phyloP scores from a whole-genome alignment of 2,888 invertebrate species.

The Doris montereyensis region DNA sequence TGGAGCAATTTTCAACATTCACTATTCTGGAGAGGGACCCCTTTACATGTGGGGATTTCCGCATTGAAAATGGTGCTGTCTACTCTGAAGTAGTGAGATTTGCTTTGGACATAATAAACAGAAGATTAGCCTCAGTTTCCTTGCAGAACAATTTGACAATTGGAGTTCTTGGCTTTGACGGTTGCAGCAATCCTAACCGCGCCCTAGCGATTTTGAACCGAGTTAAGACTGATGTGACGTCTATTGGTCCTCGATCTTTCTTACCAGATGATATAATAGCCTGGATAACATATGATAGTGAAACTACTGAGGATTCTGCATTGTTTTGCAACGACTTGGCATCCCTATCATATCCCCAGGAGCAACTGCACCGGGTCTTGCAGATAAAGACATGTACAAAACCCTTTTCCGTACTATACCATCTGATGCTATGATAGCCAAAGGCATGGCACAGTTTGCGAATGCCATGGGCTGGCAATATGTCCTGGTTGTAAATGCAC shows the following conservation, averaged over 20 bases:
- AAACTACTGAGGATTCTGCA: slow-evolving; percentile 58
- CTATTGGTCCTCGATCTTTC: neutral
- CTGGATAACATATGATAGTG: slow-evolving; percentile 63
- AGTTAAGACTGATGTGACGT: slow-evolving; percentile 51
- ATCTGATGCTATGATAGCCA: slow-evolving; percentile 55
- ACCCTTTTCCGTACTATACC: slow-evolving; percentile 67
- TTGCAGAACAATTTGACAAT: slow-evolving; percentile 54
- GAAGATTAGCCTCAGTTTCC: slow-evolving; percentile 38
- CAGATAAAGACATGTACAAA: slow-evolving; percentile 53
- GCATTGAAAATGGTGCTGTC: slow-evolving; percentile 59
- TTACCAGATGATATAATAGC: slow-evolving; percentile 43
- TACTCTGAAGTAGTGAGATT: slow-evolving; percentile 65
- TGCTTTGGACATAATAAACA: slow-evolving; percentile 62
- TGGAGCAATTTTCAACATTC: slow-evolving; percentile 64
- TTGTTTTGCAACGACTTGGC: slow-evolving; percentile 65
- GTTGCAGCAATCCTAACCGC: slow-evolving; percentile 57
- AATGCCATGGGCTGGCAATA: slow-evolving; percentile 58
- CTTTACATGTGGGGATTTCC: slow-evolving; percentile 58
- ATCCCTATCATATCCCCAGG: slow-evolving; percentile 74
- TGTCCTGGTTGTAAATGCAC: slow-evolving; percentile 62
- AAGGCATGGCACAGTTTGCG: slow-evolving; percentile 60
- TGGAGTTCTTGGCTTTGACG: slow-evolving; percentile 66
- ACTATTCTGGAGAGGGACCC: slow-evolving; percentile 56
- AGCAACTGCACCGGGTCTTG: slow-evolving; percentile 57
- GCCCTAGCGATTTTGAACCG: slow-evolving; percentile 58